Base-by-base conservation (phyloP, 2,888 invertebrate species). In the Aradus depressus region DNA sequence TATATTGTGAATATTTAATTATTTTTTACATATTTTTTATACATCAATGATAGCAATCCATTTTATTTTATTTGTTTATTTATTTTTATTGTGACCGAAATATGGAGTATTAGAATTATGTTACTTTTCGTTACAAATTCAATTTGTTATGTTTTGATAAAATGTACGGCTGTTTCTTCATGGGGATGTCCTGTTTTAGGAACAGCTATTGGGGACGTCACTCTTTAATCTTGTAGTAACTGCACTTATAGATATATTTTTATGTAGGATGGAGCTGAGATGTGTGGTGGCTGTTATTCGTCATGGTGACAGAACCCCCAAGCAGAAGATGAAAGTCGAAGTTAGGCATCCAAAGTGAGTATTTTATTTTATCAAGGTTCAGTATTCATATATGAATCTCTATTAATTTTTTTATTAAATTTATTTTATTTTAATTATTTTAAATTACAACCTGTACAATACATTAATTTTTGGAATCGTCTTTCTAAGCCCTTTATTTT, bases 291-390 rank as follows among this genome's bases (percentile, higher is more conserved):
- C 90, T 21, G 90, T 98, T 4, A 97, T 98, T 55, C 72, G 98
- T 53, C 98, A 98, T 65, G 98, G 98, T 0, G 98, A 99, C 69
- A 75, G 98, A 59, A 99, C 98, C 12, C 98, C 98, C 0, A 99
- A 99, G 67, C 98, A 99, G 72, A 99, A 99, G 72, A 98, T 99
- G 97, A 99, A 99, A 70, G 96, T 97, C 60, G 96, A 96, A 76
- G 96, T 96, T 12, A 76, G 93, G 45, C 93, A 96, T 76, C 87
- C 85, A 3, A 90, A 91, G 87, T 89, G 69, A 68, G 72, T 66
- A 53, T 4, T 19, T 5, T 26, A 53, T 14, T 31, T 43, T 34
- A 21, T 19, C 18, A n/a, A n/a, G n/a, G n/a, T n/a, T n/a, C n/a
- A n/a, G n/a, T n/a, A n/a, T n/a, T n/a, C 19, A 55, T 41, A 34